Evolutionary conservation across 2,113 vertebrate species (phyloP).

Genomic region (Semicossyphus pulcher): DNA sequence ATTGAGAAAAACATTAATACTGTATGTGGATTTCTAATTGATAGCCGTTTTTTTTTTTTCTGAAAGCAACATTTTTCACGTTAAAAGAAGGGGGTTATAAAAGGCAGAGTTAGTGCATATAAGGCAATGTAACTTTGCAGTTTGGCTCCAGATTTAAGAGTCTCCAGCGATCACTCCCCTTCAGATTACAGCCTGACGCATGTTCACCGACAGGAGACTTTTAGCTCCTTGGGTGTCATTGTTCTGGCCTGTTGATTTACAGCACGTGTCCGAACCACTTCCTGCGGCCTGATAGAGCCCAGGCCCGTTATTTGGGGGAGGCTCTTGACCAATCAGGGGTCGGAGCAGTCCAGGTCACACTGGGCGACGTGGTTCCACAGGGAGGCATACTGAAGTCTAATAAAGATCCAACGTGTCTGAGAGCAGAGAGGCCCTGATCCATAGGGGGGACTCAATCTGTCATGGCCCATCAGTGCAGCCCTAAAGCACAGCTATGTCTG

Average conservation of each 20-base stretch:
- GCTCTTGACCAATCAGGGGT: conserved; percentile 27
- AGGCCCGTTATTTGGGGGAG: neutral
- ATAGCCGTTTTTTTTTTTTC: conserved; percentile 29
- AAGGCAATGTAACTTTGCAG: conserved; percentile 36
- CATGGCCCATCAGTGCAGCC: conserved; percentile 57
- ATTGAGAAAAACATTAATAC: conserved; percentile 35
- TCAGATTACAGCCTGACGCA: conserved; percentile 30
- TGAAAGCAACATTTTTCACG: conserved; percentile 33
- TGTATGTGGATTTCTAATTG: conserved; percentile 29
- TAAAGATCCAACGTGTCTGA: conserved; percentile 63
- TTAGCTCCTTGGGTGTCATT: conserved; percentile 62
- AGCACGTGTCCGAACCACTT: conserved; percentile 29
- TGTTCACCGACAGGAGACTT: conserved; percentile 60
- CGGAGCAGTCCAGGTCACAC: conserved; percentile 34
- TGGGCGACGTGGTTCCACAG: conserved; percentile 51
- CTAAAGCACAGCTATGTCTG: conserved; percentile 52
- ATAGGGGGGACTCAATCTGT: conserved; percentile 65
- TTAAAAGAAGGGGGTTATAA: neutral
- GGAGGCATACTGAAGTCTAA: conserved; percentile 59
- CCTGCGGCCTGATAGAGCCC: conserved; percentile 20
- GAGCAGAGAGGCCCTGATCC: conserved; percentile 56
- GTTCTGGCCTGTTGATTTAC: conserved; percentile 69
- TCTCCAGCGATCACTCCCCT: neutral
- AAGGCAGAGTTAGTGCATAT: conserved; percentile 37
- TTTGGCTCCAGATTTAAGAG: conserved; percentile 10